These are phyloP conservation scores for Pseudoatta argentina DNA, from an alignment of 1,140 invertebrate species.

Conservation along the genomic window DNA sequence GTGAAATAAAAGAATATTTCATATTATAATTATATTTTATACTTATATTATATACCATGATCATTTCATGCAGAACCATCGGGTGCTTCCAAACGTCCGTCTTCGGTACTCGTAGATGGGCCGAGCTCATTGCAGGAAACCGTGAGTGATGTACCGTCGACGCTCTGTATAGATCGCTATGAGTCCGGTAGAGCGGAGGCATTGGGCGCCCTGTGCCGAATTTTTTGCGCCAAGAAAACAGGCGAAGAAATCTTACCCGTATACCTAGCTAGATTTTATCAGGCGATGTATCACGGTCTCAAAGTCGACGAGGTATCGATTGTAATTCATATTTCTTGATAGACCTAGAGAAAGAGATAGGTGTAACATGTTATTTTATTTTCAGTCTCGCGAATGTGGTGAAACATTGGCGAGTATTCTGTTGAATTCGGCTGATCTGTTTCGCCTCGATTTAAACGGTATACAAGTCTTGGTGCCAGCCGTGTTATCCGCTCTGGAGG, in stretches of 20 bases:
- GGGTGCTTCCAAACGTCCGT: slow-evolving; percentile 86
- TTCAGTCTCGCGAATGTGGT: slow-evolving; percentile 88
- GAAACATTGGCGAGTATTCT: slow-evolving; percentile 93
- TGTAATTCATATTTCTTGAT: slow-evolving; percentile 19
- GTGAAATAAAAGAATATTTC: neutral
- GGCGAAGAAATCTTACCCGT: slow-evolving; percentile 97
- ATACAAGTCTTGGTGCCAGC: slow-evolving; percentile 96
- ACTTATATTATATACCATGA: neutral
- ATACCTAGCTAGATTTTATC: slow-evolving; percentile 98
- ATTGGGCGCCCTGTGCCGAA: slow-evolving; percentile 96
- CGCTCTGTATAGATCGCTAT: slow-evolving; percentile 89
- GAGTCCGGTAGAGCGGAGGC: slow-evolving; percentile 97
- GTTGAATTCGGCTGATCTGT: slow-evolving; percentile 92
- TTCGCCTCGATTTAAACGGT: slow-evolving; percentile 96
- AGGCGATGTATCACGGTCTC: slow-evolving; percentile 95
- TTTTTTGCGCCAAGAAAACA: slow-evolving; percentile 98
- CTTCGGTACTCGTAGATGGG: slow-evolving; percentile 85
- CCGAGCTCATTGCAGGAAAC: slow-evolving; percentile 86
- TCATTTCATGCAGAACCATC: slow-evolving; percentile 83
- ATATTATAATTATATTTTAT: neutral
- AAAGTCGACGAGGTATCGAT: slow-evolving; percentile 87
- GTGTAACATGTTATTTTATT: slow-evolving; percentile 39
- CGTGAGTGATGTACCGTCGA: slow-evolving; percentile 83
- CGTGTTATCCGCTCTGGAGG: slow-evolving; percentile 95
- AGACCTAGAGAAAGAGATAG: neutral